These are phyloP conservation scores for Drosophila sordidula DNA, from an alignment of 2,888 invertebrate species.

Conservation along the genomic window DNA sequence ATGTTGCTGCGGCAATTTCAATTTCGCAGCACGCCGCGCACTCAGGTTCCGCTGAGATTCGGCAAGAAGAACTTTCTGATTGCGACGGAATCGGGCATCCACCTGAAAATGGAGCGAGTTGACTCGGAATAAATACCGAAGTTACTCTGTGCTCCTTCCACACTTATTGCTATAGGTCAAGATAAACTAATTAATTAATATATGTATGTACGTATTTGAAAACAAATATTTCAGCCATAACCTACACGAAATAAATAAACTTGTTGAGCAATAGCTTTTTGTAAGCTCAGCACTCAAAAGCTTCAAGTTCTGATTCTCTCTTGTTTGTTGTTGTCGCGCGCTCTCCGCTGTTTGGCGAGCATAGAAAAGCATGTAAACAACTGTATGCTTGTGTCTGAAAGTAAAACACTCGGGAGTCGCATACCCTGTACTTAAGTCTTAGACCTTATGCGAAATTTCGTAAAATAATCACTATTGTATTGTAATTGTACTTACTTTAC, in stretches of 20 bases:
- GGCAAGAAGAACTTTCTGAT: conserved; percentile 31
- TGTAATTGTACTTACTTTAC: too few species aligned
- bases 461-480: too few species aligned
- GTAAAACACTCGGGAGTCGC: background rate
- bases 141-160: too few species aligned
- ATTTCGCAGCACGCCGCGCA: conserved; percentile 11
- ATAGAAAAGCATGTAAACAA: background rate
- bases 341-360: background rate
- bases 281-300: conserved; percentile 2
- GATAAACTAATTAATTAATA: too few species aligned
- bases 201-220: background rate
- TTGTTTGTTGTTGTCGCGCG: conserved; percentile 1
- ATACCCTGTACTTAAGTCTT: background rate
- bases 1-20: conserved; percentile 41
- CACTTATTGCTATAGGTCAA: too few species aligned
- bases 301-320: background rate
- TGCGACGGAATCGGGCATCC: conserved; percentile 33
- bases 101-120: conserved; percentile 27
- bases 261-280: conserved; percentile 10
- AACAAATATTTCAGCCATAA: conserved; percentile 2
- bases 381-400: background rate
- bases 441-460: too few species aligned
- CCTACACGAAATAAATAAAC: conserved; percentile 3
- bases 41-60: conserved; percentile 39
- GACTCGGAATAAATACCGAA: background rate